Base-by-base conservation (phyloP, 2,113 vertebrate species). In the Tyrannus savana region DNA sequence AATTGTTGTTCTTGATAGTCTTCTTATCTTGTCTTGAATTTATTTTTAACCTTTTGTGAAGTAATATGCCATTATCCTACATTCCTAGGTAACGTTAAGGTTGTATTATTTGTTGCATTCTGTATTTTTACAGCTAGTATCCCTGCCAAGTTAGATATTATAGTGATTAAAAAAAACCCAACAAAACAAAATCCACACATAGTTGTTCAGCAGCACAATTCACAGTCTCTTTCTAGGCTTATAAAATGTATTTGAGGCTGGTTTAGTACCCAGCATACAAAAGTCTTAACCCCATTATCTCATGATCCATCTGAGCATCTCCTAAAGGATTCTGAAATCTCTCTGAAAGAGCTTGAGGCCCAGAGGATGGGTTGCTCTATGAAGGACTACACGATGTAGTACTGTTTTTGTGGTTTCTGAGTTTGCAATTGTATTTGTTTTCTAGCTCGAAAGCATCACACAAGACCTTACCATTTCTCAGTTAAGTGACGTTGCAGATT, bases 381-480 rank as follows among this genome's bases (percentile, higher is more conserved):
- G n/a, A 83, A 81, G 10, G 44, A 37, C 23, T 56, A 33, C 9
- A 10, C 77, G 27, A 55, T 31, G 30, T 52, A 66, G 55, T 37
- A 8, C 2, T 77, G 18, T 6, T 91, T 71, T 42, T 46, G 2
- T 91, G 46, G 63, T 56, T 88, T 80, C 84, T 91, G 46, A 94
- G 4, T 72, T 75, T 92, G 31, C 80, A 58, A 76, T 92, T 89
- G 81, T 18, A 8, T 88, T 94, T 93, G 3, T 92, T 92, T 96
- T 89, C 56, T 80, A 99, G 98, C 95, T 98, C 9, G 99, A 99
- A n/a, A 98, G 98, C 66, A 96, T 97, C 95, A 99, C 99, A 0
- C 98, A 98, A 97, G 99, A 99, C 95, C 90, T 98, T 63, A 99
- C 98, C 31, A 76, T 99, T 64, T 99, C 99, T 44, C 99, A 99